Percentiles rank a stretch among this genome's conserved stretches.
phyloP scores from a whole-genome alignment of 2,888 invertebrate genomes.

The Aphodius granarius region DNA sequence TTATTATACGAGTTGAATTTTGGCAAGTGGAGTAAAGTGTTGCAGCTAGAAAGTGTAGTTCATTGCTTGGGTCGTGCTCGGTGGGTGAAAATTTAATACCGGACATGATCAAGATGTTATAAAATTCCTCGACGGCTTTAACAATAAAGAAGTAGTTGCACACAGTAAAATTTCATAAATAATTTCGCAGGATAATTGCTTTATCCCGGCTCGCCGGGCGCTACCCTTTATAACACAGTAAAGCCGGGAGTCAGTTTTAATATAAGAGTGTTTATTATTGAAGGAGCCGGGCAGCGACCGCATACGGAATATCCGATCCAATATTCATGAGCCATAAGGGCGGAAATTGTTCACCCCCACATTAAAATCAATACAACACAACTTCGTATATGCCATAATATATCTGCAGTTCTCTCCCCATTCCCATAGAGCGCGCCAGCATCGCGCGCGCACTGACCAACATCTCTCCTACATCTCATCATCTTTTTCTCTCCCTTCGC shows the following conservation, averaged over 20 bases:
- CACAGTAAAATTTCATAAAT: conserved; percentile 50
- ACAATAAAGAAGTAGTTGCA: conserved; percentile 43
- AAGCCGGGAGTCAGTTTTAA: conserved; percentile 43
- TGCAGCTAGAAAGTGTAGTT: not conserved
- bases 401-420: conserved; percentile 51
- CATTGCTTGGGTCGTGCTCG: not conserved
- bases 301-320: conserved; percentile 46
- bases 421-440: conserved; percentile 45
- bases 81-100: conserved; percentile 26
- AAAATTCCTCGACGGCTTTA: conserved; percentile 55
- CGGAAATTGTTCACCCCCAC: conserved; percentile 47
- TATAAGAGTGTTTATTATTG: conserved; percentile 51
- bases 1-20: conserved; percentile 15
- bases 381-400: conserved; percentile 51
- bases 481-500: not conserved
- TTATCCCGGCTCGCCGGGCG: conserved; percentile 30
- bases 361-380: conserved; percentile 56
- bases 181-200: conserved; percentile 45
- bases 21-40: conserved; percentile 4
- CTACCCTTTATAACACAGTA: conserved; percentile 38
- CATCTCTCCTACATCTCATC: conserved; percentile 4
- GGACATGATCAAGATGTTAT: conserved; percentile 61
- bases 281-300: conserved; percentile 47
- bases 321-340: conserved; percentile 47
- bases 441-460: conserved; percentile 11